These are phyloP conservation scores for Rhopalosiphum maidis DNA, from an alignment of 1,140 invertebrate species.

Conservation along the genomic window DNA sequence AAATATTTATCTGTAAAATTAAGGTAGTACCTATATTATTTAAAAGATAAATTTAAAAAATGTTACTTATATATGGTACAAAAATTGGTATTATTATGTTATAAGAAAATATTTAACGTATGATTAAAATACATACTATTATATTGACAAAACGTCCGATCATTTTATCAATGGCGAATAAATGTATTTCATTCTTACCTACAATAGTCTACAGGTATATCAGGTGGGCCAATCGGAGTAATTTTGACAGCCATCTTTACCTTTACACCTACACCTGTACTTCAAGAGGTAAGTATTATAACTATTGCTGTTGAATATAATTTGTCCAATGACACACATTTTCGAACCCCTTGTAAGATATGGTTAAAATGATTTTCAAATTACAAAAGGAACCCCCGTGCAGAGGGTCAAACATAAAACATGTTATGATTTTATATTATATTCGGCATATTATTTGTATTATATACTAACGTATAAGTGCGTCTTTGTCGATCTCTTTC, in stretches of 20 bases:
- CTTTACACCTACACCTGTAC: neutral
- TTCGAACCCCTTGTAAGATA: constrained; percentile 45
- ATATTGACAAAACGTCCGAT: neutral
- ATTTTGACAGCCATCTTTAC: constrained; percentile 38
- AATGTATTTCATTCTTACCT: neutral
- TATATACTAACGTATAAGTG: neutral
- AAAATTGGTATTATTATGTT: neutral
- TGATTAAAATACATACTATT: neutral
- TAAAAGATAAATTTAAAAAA: too few species aligned
- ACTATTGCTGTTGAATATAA: neutral
- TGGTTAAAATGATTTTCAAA: constrained; percentile 14
- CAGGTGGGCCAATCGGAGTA: constrained; percentile 47
- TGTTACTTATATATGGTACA: too few species aligned
- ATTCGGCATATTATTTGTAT: neutral
- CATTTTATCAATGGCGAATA: neutral
- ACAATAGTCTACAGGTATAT: neutral
- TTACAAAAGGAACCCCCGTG: constrained; percentile 30
- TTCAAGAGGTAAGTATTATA: constrained; percentile 40
- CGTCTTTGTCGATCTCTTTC: neutral
- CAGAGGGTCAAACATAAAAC: constrained; percentile 27
- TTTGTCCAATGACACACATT: constrained; percentile 38
- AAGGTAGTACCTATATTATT: neutral
- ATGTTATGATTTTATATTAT: neutral
- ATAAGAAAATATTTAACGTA: neutral
- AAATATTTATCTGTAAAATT: neutral